phyloP scores from a whole-genome alignment of 1,140 invertebrate genomes.

The Saccostrea cuccullata region DNA sequence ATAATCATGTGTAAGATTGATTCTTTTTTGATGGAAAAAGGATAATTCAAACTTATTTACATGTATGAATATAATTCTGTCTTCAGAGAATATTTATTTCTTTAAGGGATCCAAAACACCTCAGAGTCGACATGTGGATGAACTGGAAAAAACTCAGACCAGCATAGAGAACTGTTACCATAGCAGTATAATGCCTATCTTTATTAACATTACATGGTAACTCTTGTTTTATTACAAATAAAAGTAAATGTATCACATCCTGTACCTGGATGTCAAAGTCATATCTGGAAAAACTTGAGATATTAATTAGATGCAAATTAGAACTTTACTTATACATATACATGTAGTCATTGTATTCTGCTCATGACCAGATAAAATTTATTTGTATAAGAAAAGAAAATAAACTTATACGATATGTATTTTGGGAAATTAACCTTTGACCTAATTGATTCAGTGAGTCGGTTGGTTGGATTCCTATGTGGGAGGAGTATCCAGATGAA shows the following conservation, averaged over 20 bases:
- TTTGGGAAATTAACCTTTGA: background rate
- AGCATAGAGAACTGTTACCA: constrained; percentile 75
- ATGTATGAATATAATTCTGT: too few species aligned
- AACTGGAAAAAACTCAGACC: constrained; percentile 72
- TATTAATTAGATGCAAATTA: too few species aligned
- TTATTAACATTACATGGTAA: constrained; percentile 75
- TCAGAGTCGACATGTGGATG: constrained; percentile 67
- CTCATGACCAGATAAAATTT: too few species aligned
- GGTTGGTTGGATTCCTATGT: constrained; percentile 77
- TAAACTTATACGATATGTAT: too few species aligned
- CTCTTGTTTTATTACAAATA: background rate
- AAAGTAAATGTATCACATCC: too few species aligned
- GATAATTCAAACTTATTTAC: too few species aligned
- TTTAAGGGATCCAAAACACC: constrained; percentile 70
- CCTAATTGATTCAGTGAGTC: constrained; percentile 42
- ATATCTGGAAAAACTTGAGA: too few species aligned
- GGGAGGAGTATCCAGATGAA: constrained; percentile 73
- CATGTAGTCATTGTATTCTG: too few species aligned
- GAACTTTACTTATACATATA: too few species aligned
- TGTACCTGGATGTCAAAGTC: too few species aligned
- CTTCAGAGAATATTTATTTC: too few species aligned
- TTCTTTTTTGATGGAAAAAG: background rate
- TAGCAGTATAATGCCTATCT: constrained; percentile 75
- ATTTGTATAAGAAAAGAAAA: too few species aligned
- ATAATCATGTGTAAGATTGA: background rate